Conservation (phyloP, 2,113 vertebrate species). For the Nothoprocta perdicaria region DNA sequence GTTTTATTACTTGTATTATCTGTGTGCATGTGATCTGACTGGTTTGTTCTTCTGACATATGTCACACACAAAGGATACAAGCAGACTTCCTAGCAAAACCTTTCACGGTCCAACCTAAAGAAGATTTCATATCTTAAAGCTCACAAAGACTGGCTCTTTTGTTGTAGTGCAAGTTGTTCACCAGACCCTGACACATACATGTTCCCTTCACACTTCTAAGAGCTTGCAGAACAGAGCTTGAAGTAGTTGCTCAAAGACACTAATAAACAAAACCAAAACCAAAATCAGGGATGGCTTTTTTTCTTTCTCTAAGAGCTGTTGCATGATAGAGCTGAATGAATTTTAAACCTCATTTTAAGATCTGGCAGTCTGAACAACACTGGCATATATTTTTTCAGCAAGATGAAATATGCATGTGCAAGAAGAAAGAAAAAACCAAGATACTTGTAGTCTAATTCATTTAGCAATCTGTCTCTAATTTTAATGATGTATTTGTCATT, state of each 20-base stretch:
- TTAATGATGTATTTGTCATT: slow-evolving; percentile 72
- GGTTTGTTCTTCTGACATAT: neutral
- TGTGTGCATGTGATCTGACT: neutral
- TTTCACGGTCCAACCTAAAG: neutral
- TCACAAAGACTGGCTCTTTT: neutral
- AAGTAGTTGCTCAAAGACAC: neutral
- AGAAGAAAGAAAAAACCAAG: slow-evolving; percentile 41
- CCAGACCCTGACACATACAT: neutral
- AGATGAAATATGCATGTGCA: slow-evolving; percentile 53
- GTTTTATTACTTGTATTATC: neutral
- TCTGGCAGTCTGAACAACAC: slow-evolving; percentile 42
- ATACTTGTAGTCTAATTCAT: slow-evolving; percentile 55
- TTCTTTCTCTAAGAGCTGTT: neutral
- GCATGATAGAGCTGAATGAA: slow-evolving; percentile 26
- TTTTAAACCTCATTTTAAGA: slow-evolving; percentile 42
- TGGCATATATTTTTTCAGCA: slow-evolving; percentile 54
- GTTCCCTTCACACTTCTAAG: neutral
- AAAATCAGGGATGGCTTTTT: slow-evolving; percentile 10
- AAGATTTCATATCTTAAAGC: neutral
- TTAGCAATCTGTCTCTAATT: slow-evolving; percentile 71
- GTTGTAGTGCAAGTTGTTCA: neutral
- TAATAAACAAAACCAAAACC: neutral
- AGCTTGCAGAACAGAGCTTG: neutral
- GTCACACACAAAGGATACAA: neutral
- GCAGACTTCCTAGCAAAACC: neutral